phyloP scores from a whole-genome alignment of 1,140 invertebrate genomes.

The Drosophila biarmipes region DNA sequence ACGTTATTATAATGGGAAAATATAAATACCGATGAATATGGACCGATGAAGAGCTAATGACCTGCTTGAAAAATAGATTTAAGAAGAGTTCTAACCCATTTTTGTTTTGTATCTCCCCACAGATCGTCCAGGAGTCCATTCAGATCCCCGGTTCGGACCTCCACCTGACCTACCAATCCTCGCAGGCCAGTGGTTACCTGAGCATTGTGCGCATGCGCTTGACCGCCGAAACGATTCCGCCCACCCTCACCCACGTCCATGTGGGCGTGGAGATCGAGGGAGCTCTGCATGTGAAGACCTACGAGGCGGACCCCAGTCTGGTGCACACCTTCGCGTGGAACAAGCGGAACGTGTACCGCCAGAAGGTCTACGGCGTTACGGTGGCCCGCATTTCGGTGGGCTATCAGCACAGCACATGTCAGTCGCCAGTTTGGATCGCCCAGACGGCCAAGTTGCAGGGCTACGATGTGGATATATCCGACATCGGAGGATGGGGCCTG shows the following conservation, averaged over 20 bases:
- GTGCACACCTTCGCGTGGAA: constrained; percentile 99
- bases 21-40: no score
- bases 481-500: constrained; percentile 98
- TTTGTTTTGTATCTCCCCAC: constrained; percentile 24
- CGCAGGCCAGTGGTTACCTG: constrained; percentile 95
- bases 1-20: no score
- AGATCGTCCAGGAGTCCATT: constrained; percentile 98
- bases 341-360: constrained; percentile 98
- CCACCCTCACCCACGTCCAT: constrained; percentile 93
- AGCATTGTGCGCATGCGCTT: constrained; percentile 96
- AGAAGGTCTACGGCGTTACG: constrained; percentile 96
- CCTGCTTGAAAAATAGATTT: background rate
- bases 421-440: constrained; percentile 95
- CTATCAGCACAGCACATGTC: constrained; percentile 96
- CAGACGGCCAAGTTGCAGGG: constrained; percentile 96
- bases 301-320: constrained; percentile 97
- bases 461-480: constrained; percentile 98
- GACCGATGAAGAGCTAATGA: no score
- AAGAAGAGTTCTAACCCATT: background rate
- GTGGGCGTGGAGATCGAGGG: constrained; percentile 96
- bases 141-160: constrained; percentile 96
- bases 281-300: constrained; percentile 94
- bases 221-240: constrained; percentile 92
- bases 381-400: constrained; percentile 95
- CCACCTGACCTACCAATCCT: constrained; percentile 96